These are phyloP conservation scores for Pandion haliaetus DNA, from an alignment of 2,113 vertebrate genomes.

Conservation along the genomic window DNA sequence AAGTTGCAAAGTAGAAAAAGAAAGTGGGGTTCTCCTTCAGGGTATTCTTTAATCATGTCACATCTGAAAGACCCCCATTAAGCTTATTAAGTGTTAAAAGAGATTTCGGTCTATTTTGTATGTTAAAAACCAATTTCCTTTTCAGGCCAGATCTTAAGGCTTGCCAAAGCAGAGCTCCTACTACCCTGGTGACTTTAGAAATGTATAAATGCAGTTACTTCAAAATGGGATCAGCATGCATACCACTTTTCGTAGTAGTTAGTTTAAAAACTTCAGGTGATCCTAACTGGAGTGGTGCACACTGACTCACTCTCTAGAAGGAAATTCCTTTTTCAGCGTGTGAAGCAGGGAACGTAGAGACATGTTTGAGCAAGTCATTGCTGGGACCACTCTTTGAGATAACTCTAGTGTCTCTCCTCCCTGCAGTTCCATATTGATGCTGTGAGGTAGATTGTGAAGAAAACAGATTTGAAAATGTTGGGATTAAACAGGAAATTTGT, in stretches of 20 bases:
- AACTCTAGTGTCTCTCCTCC: background rate
- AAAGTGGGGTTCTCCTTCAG: background rate
- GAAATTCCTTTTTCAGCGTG: background rate
- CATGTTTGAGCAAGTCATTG: background rate
- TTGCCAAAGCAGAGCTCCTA: background rate
- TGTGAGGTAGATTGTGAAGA: background rate
- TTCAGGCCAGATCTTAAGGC: background rate
- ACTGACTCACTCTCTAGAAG: background rate
- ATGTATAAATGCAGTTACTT: rapidly evolving
- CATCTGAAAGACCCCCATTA: background rate
- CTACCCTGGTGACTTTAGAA: background rate
- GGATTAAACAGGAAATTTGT: background rate
- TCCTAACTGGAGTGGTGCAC: background rate
- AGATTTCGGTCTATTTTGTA: background rate
- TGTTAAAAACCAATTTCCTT: background rate
- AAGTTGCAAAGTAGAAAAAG: background rate
- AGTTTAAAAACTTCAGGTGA: background rate
- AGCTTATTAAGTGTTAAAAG: background rate
- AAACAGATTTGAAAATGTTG: background rate
- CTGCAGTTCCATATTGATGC: background rate
- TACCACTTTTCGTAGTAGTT: background rate
- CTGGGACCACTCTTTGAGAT: rapidly evolving
- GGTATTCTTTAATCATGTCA: background rate
- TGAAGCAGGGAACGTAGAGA: background rate
- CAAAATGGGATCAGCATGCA: background rate